Percentiles rank a stretch among this genome's conserved stretches.
These are phyloP conservation scores for Anthopleura xanthogrammica DNA, from an alignment of 92 coral and sea anemone genomes.

Conservation along the genomic window DNA sequence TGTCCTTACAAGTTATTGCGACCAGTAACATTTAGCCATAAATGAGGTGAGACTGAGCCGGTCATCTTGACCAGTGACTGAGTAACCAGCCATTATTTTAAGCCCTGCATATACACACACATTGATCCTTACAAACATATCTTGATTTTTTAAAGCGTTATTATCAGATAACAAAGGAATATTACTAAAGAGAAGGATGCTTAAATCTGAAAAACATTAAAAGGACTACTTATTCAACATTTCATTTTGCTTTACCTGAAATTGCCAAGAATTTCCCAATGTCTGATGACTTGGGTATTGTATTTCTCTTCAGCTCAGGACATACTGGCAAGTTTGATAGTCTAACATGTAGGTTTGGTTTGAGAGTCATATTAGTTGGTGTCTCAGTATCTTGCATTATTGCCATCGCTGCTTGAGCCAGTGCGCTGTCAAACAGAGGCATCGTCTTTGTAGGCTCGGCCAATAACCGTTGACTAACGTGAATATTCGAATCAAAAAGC, in stretches of 20 bases:
- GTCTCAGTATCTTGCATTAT: slow-evolving; percentile 69
- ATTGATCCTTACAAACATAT: no score
- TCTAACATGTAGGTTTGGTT: slow-evolving; percentile 78
- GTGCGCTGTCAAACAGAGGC: slow-evolving; percentile 87
- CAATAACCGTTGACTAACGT: slow-evolving; percentile 76
- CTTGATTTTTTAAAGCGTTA: no score
- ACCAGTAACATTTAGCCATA: no score
- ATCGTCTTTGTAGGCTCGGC: slow-evolving; percentile 81
- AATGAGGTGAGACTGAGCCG: no score
- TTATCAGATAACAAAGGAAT: no score
- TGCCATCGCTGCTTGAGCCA: slow-evolving; percentile 62
- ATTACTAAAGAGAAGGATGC: no score
- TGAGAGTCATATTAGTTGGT: slow-evolving; percentile 65
- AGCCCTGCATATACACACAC: no score
- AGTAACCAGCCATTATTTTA: no score
- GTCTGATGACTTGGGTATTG: slow-evolving; percentile 91
- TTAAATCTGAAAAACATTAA: no score
- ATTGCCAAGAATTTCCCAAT: slow-evolving; percentile 82
- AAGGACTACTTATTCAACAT: no score
- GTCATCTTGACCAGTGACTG: no score
- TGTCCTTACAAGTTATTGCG: no score
- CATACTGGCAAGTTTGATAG: slow-evolving; percentile 89
- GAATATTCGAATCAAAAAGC: slow-evolving; percentile 82
- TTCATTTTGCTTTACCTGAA: slow-evolving; percentile 55
- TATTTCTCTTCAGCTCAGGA: slow-evolving; percentile 87